phyloP scores from a whole-genome alignment of 2,797 vertebrate genomes.

The Psittacula derbiana region DNA sequence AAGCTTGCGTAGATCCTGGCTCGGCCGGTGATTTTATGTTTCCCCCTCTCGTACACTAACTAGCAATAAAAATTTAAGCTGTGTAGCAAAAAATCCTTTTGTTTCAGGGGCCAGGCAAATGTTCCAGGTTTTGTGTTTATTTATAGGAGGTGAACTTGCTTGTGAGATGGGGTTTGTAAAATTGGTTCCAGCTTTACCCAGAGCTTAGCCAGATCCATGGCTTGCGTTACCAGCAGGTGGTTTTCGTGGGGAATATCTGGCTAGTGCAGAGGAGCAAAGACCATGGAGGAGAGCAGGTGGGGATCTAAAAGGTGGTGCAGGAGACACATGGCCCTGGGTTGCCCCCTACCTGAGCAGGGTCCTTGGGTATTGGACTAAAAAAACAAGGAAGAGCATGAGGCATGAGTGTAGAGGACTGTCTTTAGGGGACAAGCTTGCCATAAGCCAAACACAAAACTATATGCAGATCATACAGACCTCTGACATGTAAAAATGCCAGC shows the following conservation, averaged over 20 bases:
- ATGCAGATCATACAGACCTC: not conserved
- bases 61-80: constrained; percentile 3
- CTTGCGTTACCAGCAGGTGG: not conserved
- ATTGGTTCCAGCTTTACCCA: constrained; percentile 9
- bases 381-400: not conserved
- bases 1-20: not conserved
- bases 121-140: constrained; percentile 9
- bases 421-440: not conserved
- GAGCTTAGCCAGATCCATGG: not conserved
- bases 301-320: not conserved
- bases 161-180: not conserved
- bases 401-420: not conserved
- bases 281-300: rapidly evolving
- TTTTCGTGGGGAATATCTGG: not conserved
- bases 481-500: not conserved
- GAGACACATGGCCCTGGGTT: not conserved
- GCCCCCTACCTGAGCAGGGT: not conserved
- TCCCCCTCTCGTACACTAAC: not conserved
- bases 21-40: not conserved
- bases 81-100: not conserved
- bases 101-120: not conserved
- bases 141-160: constrained; percentile 4
- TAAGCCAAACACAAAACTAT: not conserved
- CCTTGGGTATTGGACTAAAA: not conserved
- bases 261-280: not conserved